Evolutionary conservation across 2,888 invertebrate genomes (phyloP), one percentile per base, ranked within the genome.

Genomic region (Cerceris ruficornis): DNA sequence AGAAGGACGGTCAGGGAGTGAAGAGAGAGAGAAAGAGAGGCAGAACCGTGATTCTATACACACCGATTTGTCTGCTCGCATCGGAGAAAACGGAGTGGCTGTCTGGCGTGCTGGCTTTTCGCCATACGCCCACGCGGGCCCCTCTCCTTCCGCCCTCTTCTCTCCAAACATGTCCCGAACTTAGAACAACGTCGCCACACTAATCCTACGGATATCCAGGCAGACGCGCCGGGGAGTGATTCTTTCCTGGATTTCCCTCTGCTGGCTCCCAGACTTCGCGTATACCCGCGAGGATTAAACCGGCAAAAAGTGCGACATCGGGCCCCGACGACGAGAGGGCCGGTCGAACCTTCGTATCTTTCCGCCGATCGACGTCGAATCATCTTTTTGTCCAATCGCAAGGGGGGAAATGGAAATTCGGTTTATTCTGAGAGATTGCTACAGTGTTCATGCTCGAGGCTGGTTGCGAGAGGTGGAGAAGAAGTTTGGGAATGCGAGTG

Each of bases 71-170:
- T 83, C 83, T 74, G 77, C 43, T 65, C 71, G 81, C 69, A 66
- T 81, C 74, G 55, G 75, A 80, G 81, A 77, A 86, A 86, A 84
- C 85, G 80, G 77, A 84, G 86, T 76, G 84, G 82, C 77, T 84
- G 86, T 82, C 82, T 81, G 84, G 52, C 80, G 81, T 28, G 28
- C 69, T 87, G 88, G 84, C 87, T 87, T 83, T 87, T 84, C 86
- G 87, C 88, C 87, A 87, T 84, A 80, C 87, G 81, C 87, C 86
- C 86, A 87, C 87, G 81, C 87, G 54, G 46, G 14, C 58, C 43
- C 69, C 28, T 15, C 55, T 41, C 52, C 14, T 58, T 17, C 52
- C 42, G 9, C 14, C 15, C 55, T 52, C 39, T 46, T 65, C 62
- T 61, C 73, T 7, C 76, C 76, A 72, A 84, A 78, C 85, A 71